Evolutionary conservation across 53 echinoderm and acorn worm genomes (phyloP).

Genomic region (Holothuria leucospilota): DNA sequence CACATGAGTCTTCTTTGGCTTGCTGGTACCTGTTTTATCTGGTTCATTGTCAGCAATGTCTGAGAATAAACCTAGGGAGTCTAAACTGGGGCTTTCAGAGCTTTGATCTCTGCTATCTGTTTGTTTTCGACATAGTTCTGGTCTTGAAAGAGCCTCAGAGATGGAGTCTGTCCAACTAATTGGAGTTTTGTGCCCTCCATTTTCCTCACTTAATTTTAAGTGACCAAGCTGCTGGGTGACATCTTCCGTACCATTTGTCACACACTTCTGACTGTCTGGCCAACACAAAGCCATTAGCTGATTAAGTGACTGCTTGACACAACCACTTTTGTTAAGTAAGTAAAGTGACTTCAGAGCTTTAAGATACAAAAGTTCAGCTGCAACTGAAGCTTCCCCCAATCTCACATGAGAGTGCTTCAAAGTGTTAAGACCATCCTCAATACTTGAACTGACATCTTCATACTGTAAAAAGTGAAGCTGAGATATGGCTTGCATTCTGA

Average conservation of each 20-base stretch:
- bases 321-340: not conserved
- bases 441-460: not conserved
- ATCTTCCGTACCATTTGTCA: not conserved
- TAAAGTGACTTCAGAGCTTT: conserved; percentile 20
- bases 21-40: not conserved
- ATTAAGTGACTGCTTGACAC: not conserved
- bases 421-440: conserved; percentile 11
- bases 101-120: conserved; percentile 41
- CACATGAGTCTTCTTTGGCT: not conserved
- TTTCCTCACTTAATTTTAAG: not conserved
- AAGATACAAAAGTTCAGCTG: conserved; percentile 7
- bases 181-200: conserved; percentile 11
- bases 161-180: conserved; percentile 22
- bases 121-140: conserved; percentile 78
- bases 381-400: not conserved
- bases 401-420: not conserved
- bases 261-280: not conserved
- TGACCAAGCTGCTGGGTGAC: conserved; percentile 32
- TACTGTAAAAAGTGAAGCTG: not conserved
- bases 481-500: not conserved
- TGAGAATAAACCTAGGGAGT: conserved; percentile 80
- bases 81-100: conserved; percentile 25
- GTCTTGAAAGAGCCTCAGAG: conserved; percentile 43
- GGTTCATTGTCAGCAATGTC: conserved; percentile 57
- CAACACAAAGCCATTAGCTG: not conserved